A percentile compares a stretch with the other conserved stretches of the same genome.
These are phyloP conservation scores for Chloroceryle inda DNA, from an alignment of 2,797 vertebrate species.

Conservation along the genomic window DNA sequence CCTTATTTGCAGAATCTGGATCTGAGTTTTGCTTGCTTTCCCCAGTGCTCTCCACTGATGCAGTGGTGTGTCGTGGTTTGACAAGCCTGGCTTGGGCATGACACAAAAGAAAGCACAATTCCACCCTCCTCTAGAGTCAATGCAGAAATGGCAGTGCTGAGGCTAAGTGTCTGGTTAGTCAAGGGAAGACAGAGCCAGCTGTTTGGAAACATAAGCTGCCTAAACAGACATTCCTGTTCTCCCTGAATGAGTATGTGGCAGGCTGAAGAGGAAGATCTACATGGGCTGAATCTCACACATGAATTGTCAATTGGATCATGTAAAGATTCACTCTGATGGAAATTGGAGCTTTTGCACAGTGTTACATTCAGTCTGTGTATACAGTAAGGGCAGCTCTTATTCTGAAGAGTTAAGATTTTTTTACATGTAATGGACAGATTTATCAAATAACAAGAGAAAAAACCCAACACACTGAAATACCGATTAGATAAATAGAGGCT, in stretches of 20 bases:
- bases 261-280: slow-evolving; percentile 19
- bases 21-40: not conserved
- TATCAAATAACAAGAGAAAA: not conserved
- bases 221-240: slow-evolving; percentile 1
- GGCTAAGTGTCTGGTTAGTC: not conserved
- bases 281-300: slow-evolving; percentile 56
- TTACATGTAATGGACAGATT: not conserved
- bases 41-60: not conserved
- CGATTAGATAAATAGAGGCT: not conserved
- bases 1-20: not conserved
- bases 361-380: not conserved
- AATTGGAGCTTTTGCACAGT: slow-evolving; percentile 2
- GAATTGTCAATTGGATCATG: slow-evolving; percentile 68
- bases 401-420: not conserved
- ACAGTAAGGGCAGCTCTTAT: not conserved
- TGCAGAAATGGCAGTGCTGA: not conserved
- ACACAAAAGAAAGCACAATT: not conserved
- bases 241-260: slow-evolving; percentile 37
- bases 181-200: not conserved
- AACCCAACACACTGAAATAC: not conserved
- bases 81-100: not conserved
- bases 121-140: not conserved
- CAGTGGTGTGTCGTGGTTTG: not conserved
- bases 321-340: slow-evolving; percentile 60
- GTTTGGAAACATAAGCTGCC: slow-evolving; percentile 22